Conservation (phyloP, 1,140 invertebrate species). For the Brachionus calyciflorus region DNA sequence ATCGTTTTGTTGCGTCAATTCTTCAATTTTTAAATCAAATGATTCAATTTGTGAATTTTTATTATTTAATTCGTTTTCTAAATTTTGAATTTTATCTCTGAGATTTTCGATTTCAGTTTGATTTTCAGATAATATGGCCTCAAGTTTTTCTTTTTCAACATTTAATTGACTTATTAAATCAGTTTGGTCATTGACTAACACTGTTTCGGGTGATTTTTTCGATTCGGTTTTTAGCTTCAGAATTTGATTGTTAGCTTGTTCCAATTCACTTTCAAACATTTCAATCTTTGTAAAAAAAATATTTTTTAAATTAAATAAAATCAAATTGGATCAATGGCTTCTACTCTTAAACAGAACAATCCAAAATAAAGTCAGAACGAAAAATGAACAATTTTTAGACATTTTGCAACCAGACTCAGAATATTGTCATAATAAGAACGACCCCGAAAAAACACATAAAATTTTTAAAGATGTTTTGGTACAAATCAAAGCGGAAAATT, state of each 20-base stretch:
- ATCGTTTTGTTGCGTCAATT: background rate
- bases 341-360: no score
- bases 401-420: no score
- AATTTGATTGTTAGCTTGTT: constrained; percentile 21
- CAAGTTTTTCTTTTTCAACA: background rate
- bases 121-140: background rate
- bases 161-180: background rate
- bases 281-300: background rate
- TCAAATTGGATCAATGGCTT: no score
- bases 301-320: background rate
- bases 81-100: background rate
- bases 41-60: background rate
- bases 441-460: no score
- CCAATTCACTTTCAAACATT: constrained; percentile 18
- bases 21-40: background rate
- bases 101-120: background rate
- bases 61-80: background rate
- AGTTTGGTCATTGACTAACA: background rate
- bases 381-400: no score
- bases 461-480: no score
- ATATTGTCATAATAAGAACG: no score
- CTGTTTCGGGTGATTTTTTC: background rate
- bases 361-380: no score
- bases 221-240: background rate
- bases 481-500: no score